Base-by-base conservation (phyloP, 2,797 vertebrate genomes). In the Siniperca scherzeri region DNA sequence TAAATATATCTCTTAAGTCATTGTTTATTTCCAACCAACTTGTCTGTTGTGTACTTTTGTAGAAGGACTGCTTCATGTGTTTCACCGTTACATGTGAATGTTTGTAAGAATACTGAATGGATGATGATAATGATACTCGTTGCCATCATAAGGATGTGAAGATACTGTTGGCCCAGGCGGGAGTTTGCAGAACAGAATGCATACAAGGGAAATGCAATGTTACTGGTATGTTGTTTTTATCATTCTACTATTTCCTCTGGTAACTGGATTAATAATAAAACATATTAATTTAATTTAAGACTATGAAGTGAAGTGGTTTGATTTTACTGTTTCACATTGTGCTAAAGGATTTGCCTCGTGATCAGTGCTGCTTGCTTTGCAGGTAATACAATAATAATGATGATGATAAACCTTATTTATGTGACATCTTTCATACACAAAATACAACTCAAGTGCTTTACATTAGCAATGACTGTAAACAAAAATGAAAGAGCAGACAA, bases 261-360 rank as follows among this genome's bases (percentile, higher is more conserved):
- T 92, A 84, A 90, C 84, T 91, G 89, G 65, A 93, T 95, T 95
- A 87, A 91, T 95, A 94, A 94, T 94, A 94, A 94, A 94, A 94
- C 67, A 71, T 81, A 84, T 88, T 87, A 87, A 92, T 92, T 91
- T 87, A 89, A 94, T 87, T 88, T 80, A 75, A 89, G 86, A 65
- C 52, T 56, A 25, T 61, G 7, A 75, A 30, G 57, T 71, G 22
- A 33, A 74, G 70, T 44, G 4, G 36, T 86, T 81, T 82, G 38
- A 69, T 81, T 86, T 83, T n/a, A 53, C 46, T 48, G 22, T 70
- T 78, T 66, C 0, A 70, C 4, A 33, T 27, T 65, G 69, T 66
- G 25, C 27, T 4, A 7, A 60, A 74, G 14, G 21, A 65, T 33
- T 46, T 60, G 16, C 12, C 30, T 57, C 6, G 1, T 25, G 22